A percentile compares a stretch with the other conserved stretches of the same genome.
Evolutionary conservation across 2,888 invertebrate genomes (phyloP).

Genomic region (Andricus curvator): DNA sequence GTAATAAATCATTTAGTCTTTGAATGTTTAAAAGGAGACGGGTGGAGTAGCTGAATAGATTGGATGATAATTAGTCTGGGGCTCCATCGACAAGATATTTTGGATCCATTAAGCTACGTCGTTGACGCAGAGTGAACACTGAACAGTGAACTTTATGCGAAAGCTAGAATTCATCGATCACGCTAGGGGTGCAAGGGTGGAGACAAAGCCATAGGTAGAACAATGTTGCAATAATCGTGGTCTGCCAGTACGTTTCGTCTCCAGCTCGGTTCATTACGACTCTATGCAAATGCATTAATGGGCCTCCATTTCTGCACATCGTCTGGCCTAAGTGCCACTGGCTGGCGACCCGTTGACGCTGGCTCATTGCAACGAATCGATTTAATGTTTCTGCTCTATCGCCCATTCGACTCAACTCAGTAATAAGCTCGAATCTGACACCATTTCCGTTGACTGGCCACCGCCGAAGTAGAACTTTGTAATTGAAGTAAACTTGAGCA

Average conservation of each 20-base stretch:
- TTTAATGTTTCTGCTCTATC: constrained; percentile 46
- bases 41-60: constrained; percentile 13
- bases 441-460: constrained; percentile 48
- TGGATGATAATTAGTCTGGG: constrained; percentile 25
- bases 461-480: constrained; percentile 49
- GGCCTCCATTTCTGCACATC: constrained; percentile 50
- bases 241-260: constrained; percentile 39
- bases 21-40: constrained; percentile 14
- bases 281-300: constrained; percentile 55
- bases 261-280: constrained; percentile 47
- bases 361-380: constrained; percentile 50
- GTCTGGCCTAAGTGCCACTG: constrained; percentile 46
- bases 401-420: constrained; percentile 40
- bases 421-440: constrained; percentile 54
- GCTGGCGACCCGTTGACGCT: constrained; percentile 38
- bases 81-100: constrained; percentile 23
- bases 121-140: constrained; percentile 7
- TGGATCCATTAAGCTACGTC: constrained; percentile 24
- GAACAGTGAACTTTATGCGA: constrained; percentile 33
- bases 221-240: constrained; percentile 51
- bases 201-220: constrained; percentile 46
- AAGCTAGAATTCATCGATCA: constrained; percentile 42
- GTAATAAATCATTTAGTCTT: constrained; percentile 37
- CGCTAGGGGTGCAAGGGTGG: background rate
- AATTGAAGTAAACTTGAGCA: constrained; percentile 53